Evolutionary conservation across 2,888 invertebrate genomes (phyloP).

Genomic region (Dasysyrphus albostriatus): DNA sequence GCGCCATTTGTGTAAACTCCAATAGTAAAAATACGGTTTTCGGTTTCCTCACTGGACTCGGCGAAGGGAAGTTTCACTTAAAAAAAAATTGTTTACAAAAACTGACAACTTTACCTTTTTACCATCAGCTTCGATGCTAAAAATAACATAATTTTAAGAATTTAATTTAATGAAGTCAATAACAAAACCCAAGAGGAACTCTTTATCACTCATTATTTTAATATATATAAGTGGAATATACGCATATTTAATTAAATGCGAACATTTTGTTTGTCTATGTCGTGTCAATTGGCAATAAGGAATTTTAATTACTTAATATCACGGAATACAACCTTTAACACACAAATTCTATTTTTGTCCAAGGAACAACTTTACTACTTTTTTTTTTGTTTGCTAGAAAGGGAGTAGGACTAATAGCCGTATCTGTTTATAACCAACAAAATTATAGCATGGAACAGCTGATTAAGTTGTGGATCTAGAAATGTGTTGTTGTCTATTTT

Average conservation of each 20-base stretch:
- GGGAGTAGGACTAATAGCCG: background rate
- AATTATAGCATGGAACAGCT: background rate
- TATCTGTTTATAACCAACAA: background rate
- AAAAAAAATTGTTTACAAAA: too few relatives aligned
- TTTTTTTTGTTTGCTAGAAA: background rate
- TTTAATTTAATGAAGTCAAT: too few relatives aligned
- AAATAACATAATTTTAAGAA: too few relatives aligned
- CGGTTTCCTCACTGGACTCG: too few relatives aligned
- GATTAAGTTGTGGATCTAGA: background rate
- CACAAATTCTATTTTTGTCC: background rate
- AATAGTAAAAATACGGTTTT: too few relatives aligned
- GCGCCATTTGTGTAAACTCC: too few relatives aligned
- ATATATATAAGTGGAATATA: background rate
- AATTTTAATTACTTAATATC: conserved; percentile 5
- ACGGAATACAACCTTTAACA: background rate
- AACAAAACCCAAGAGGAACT: background rate
- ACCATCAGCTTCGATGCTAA: too few relatives aligned
- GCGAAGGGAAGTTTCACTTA: too few relatives aligned
- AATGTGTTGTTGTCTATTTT: background rate
- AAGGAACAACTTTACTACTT: background rate
- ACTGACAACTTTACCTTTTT: too few relatives aligned
- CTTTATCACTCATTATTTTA: background rate
- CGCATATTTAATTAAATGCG: conserved; percentile 9
- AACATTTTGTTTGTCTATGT: background rate
- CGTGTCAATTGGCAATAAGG: conserved; percentile 3